Evolutionary conservation across 1,140 invertebrate genomes (phyloP), one percentile per base, ranked within the genome.

Genomic region (Bombus fervidus): DNA sequence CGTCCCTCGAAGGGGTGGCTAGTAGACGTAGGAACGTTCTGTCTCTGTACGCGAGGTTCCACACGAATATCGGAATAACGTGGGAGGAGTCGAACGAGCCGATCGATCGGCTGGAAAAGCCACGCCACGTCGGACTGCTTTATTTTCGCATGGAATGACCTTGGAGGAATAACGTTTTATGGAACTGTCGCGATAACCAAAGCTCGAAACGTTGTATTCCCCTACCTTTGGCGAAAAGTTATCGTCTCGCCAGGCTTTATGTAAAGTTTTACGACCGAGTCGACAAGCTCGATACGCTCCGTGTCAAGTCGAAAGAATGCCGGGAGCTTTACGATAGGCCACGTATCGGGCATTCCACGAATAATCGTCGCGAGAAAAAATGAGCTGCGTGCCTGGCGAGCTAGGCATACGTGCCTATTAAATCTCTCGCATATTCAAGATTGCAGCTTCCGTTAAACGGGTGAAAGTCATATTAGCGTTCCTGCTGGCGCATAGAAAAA

Each of bases 91-190:
- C 59, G 57, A 75, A 57, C 78, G 84, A 81, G 28, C 2, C 71
- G 78, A 85, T 85, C 84, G 84, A 85, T 85, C 43, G 22, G 4
- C 18, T 37, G 84, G 57, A 81, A 81, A 81, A 81, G 34, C 34
- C 59, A 13, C 53, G 25, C 68, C 15, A 13, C 1, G 41, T 2
- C 43, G 64, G 43, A n/a, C 53, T 10, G 57, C 57, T 85, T 68
- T 81, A 74, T 68, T 62, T 53, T 64, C 57, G 9, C 64, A 8
- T 8, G 47, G 39, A 78, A 39, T 34, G 10, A 28, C n/a, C 77
- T n/a, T 57, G 41, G 39, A 34, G 68, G 31, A 62, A 43, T 39
- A 41, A 43, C 34, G 31, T 22, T 85, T 81, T 68, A 81, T 57
- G 78, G 18, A 64, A 12, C 39, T 10, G n/a, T 43, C 76, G 64